Conservation (phyloP, 2,797 vertebrate genomes). For the Meriones psammophilus region DNA sequence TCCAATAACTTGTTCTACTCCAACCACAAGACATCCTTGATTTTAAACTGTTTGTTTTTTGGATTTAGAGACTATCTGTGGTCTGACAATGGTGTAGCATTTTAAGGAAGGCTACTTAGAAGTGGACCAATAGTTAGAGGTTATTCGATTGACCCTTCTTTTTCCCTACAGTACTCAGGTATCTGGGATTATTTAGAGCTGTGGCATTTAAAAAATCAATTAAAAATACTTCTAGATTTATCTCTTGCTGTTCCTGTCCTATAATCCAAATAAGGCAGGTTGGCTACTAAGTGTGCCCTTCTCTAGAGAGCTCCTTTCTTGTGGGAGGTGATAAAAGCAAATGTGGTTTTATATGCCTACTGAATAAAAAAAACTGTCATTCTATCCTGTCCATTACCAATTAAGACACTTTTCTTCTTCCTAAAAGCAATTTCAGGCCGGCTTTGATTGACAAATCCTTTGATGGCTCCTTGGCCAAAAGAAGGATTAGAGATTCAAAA, state of each 20-base stretch:
- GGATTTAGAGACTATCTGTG: not conserved
- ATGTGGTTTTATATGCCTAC: not conserved
- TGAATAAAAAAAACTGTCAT: not conserved
- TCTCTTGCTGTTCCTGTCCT: not conserved
- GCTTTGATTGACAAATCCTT: not conserved
- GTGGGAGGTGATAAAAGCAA: conserved; percentile 32
- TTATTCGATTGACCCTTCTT: not conserved
- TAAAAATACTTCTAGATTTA: conserved; percentile 20
- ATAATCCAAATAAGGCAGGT: not conserved
- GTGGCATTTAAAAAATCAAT: conserved; percentile 31
- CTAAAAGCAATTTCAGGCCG: not conserved
- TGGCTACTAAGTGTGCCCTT: not conserved
- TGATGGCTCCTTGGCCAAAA: not conserved
- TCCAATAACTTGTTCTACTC: not conserved
- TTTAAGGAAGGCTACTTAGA: conserved; percentile 2
- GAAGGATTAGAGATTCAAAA: not conserved
- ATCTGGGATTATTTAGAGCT: conserved; percentile 10
- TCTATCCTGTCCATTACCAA: not conserved
- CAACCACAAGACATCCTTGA: not conserved
- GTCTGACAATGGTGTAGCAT: not conserved
- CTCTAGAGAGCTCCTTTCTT: not conserved
- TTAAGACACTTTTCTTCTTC: conserved; percentile 8
- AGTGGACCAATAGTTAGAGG: not conserved
- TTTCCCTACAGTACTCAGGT: not conserved
- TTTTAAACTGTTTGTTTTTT: conserved; percentile 4